Conservation (phyloP, 2,113 vertebrate genomes). For the Otolemur garnettii region DNA sequence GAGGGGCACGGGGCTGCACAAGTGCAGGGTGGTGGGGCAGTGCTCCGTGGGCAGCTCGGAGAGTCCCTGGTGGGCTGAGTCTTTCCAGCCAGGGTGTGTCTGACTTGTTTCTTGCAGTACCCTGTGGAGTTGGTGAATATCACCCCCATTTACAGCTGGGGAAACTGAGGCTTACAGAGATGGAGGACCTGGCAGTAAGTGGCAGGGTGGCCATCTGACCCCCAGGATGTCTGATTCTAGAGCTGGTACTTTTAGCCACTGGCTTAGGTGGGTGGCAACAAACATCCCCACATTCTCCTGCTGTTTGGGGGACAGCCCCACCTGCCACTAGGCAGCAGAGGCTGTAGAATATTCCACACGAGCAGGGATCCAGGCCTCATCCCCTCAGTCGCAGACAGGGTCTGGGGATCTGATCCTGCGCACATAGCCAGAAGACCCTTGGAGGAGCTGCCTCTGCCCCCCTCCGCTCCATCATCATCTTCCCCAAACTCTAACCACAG, state of each 20-base stretch:
- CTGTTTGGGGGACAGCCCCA: accelerated
- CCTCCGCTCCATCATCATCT: neutral
- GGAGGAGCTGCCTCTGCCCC: neutral
- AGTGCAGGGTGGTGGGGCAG: accelerated
- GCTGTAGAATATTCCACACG: accelerated
- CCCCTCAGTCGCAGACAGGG: neutral
- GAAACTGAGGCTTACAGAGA: neutral
- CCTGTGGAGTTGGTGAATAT: neutral
- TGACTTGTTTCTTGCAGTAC: accelerated
- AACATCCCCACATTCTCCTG: accelerated
- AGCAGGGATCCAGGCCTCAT: neutral
- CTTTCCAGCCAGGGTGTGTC: neutral
- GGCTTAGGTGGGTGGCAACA: accelerated
- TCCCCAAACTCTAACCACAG: slow-evolving; percentile 7
- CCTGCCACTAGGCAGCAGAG: accelerated
- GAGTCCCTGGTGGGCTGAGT: accelerated
- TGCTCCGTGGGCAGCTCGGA: neutral
- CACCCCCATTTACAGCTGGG: neutral
- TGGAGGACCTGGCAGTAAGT: neutral
- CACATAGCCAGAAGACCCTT: neutral
- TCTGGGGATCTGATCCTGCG: neutral
- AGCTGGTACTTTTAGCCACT: accelerated
- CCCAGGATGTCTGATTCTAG: no score
- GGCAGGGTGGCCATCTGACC: neutral
- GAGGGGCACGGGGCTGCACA: neutral